phyloP scores from a whole-genome alignment of 2,888 invertebrate genomes.

The Capitulum mitella region DNA sequence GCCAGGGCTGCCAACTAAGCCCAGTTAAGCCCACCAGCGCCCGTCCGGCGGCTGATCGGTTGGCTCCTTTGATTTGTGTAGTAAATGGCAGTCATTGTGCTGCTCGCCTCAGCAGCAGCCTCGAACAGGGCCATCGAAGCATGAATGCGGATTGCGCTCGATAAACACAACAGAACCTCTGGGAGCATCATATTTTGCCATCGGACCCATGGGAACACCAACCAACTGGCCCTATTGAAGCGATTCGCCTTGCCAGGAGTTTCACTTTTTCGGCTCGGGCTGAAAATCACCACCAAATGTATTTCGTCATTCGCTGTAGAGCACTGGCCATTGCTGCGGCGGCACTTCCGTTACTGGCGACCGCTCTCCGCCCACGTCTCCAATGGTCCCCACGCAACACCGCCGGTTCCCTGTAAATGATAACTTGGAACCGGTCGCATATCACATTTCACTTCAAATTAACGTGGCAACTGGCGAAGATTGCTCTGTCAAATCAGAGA shows the following conservation, averaged over 20 bases:
- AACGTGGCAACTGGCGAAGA: conserved; percentile 17
- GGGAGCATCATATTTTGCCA: too few relatives aligned
- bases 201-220: too few relatives aligned
- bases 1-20: neutral
- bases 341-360: too few relatives aligned
- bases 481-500: conserved; percentile 11
- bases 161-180: neutral
- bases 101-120: neutral
- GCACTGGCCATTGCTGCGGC: too few relatives aligned
- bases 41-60: neutral
- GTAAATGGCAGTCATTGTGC: neutral
- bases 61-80: neutral
- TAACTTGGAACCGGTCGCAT: neutral
- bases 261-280: too few relatives aligned
- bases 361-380: too few relatives aligned
- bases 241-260: too few relatives aligned
- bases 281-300: too few relatives aligned
- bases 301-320: too few relatives aligned
- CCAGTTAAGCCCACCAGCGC: neutral
- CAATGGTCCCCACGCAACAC: too few relatives aligned
- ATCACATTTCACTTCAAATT: conserved; percentile 19
- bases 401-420: neutral
- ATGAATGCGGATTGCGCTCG: neutral
- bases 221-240: too few relatives aligned
- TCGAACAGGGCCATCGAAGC: neutral